phyloP scores from a whole-genome alignment of 2,797 vertebrate species.

The Halcyon leucocephala region DNA sequence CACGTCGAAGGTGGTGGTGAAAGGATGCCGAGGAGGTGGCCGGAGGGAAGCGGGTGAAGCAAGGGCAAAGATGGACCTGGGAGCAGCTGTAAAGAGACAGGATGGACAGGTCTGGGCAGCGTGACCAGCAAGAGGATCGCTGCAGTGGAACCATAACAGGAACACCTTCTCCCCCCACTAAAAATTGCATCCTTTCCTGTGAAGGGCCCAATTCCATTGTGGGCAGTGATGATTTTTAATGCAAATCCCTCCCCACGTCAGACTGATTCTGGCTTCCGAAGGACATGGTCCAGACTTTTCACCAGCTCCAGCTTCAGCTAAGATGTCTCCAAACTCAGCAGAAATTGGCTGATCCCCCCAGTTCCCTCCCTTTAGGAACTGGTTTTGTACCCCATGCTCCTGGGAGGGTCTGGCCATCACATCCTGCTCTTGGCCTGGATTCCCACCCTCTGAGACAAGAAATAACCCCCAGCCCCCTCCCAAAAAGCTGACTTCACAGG shows the following conservation, averaged over 20 bases:
- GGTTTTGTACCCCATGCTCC: background rate
- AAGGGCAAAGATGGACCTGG: background rate
- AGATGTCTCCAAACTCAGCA: background rate
- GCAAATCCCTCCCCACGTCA: background rate
- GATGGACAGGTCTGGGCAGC: background rate
- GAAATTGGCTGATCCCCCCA: background rate
- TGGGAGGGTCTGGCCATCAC: background rate
- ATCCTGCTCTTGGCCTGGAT: background rate
- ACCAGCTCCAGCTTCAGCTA: background rate
- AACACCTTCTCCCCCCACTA: background rate
- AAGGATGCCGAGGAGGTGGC: conserved; percentile 6
- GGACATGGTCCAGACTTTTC: background rate
- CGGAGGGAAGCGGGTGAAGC: background rate
- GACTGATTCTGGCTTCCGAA: background rate
- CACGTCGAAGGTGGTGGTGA: conserved; percentile 49
- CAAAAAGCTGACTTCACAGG: background rate
- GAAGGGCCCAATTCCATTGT: background rate
- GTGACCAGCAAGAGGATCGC: background rate
- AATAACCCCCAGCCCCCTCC: background rate
- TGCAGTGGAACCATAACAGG: background rate
- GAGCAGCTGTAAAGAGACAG: background rate
- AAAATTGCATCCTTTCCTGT: background rate
- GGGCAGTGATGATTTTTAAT: background rate
- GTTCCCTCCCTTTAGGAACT: background rate
- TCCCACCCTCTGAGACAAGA: background rate